These are phyloP conservation scores for Drosophila cognata DNA, from an alignment of 2,888 invertebrate species.

Conservation along the genomic window DNA sequence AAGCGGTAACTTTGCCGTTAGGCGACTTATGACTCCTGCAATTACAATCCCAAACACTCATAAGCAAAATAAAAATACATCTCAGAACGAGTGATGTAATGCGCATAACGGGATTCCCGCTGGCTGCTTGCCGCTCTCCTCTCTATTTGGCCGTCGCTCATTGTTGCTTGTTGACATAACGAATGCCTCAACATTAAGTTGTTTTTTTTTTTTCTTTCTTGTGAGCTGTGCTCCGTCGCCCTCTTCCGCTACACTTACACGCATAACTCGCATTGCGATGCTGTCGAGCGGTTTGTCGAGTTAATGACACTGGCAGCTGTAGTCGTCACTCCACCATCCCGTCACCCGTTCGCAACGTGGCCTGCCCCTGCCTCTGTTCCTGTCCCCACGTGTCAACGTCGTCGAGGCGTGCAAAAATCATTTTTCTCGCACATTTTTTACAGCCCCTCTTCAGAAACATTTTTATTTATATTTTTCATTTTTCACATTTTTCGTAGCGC, in stretches of 20 bases:
- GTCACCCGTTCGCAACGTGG: neutral
- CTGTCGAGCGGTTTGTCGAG: constrained; percentile 73
- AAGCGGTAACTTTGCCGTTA: constrained; percentile 58
- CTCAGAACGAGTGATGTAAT: constrained; percentile 72
- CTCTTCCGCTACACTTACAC: constrained; percentile 77
- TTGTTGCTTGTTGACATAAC: constrained; percentile 79
- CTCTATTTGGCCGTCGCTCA: constrained; percentile 25
- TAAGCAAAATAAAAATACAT: constrained; percentile 28
- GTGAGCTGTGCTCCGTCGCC: constrained; percentile 36
- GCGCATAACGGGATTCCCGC: constrained; percentile 60
- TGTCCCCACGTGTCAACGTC: constrained; percentile 56
- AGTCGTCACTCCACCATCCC: constrained; percentile 14
- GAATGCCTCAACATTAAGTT: constrained; percentile 72
- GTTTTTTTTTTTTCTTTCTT: constrained; percentile 15
- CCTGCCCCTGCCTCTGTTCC: constrained; percentile 4
- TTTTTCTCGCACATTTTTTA: constrained; percentile 71
- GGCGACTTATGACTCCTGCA: constrained; percentile 68
- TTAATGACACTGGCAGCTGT: constrained; percentile 77
- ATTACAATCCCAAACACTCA: constrained; percentile 64
- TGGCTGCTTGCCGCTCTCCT: neutral
- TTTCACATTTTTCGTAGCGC: constrained; percentile 61
- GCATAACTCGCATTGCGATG: constrained; percentile 63
- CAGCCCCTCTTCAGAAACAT: constrained; percentile 53
- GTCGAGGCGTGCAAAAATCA: constrained; percentile 77
- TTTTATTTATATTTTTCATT: constrained; percentile 69